These are phyloP conservation scores for Labia minor DNA, from an alignment of 2,888 invertebrate genomes.

Conservation along the genomic window DNA sequence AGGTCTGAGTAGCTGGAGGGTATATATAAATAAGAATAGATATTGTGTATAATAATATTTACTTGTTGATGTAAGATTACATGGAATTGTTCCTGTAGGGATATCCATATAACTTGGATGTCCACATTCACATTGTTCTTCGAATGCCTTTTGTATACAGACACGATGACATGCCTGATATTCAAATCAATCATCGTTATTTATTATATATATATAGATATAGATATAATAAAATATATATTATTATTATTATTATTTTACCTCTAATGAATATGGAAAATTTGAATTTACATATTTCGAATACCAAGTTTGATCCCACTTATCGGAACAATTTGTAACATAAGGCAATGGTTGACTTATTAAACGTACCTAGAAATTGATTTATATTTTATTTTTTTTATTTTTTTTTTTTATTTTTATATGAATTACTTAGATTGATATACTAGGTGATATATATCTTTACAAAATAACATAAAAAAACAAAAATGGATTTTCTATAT, in stretches of 20 bases:
- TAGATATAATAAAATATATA: too few relatives aligned
- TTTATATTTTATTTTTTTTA: too few relatives aligned
- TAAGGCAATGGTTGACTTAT: slow-evolving; percentile 24
- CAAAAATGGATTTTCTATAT: too few relatives aligned
- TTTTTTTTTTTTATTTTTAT: too few relatives aligned
- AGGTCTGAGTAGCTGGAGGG: too few relatives aligned
- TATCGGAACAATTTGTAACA: slow-evolving; percentile 24
- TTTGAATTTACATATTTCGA: slow-evolving; percentile 19
- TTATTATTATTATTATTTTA: too few relatives aligned
- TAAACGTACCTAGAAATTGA: slow-evolving; percentile 22
- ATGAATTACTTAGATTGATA: too few relatives aligned
- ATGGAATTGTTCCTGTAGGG: slow-evolving; percentile 22
- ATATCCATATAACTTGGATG: slow-evolving; percentile 27
- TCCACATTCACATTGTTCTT: slow-evolving; percentile 25
- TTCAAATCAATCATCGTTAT: slow-evolving; percentile 14
- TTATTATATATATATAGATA: too few relatives aligned
- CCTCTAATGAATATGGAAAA: slow-evolving; percentile 25
- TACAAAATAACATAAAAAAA: too few relatives aligned
- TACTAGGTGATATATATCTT: too few relatives aligned
- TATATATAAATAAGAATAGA: not conserved
- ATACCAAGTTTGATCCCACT: slow-evolving; percentile 25
- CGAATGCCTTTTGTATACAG: slow-evolving; percentile 26
- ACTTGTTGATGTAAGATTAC: slow-evolving; percentile 26
- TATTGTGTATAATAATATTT: slow-evolving; percentile 3
- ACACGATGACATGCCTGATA: slow-evolving; percentile 25